These are phyloP conservation scores for Agrochola litura DNA, from an alignment of 2,888 invertebrate species.

Conservation along the genomic window DNA sequence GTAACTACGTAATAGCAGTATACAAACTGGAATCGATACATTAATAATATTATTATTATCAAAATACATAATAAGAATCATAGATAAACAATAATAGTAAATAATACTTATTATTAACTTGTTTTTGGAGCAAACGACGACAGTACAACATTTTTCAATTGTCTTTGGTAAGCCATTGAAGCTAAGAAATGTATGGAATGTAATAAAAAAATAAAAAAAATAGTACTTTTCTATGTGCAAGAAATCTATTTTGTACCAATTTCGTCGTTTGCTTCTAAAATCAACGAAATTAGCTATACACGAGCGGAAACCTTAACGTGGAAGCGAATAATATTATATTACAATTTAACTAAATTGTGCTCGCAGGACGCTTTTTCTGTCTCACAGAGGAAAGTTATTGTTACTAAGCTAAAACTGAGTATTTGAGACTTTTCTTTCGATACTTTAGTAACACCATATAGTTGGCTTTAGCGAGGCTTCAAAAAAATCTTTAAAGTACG, in stretches of 20 bases:
- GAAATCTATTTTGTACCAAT: background rate
- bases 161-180: slow-evolving; percentile 42
- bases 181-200: slow-evolving; percentile 44
- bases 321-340: slow-evolving; percentile 60
- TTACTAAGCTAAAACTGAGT: slow-evolving; percentile 49
- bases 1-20: slow-evolving; percentile 53
- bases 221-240: background rate
- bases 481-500: too few relatives aligned
- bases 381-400: slow-evolving; percentile 40
- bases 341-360: slow-evolving; percentile 76
- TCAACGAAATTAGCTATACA: slow-evolving; percentile 24
- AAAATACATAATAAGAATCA: slow-evolving; percentile 50
- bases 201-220: slow-evolving; percentile 14
- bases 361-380: slow-evolving; percentile 47
- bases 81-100: slow-evolving; percentile 48
- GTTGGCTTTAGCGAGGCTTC: too few relatives aligned
- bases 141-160: slow-evolving; percentile 15
- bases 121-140: slow-evolving; percentile 45
- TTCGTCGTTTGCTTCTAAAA: slow-evolving; percentile 42
- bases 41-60: slow-evolving; percentile 34
- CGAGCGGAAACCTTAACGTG: slow-evolving; percentile 41
- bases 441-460: slow-evolving; percentile 23
- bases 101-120: slow-evolving; percentile 58
- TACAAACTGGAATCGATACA: slow-evolving; percentile 53
- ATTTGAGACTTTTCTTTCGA: slow-evolving; percentile 45